Evolutionary conservation across 2,888 invertebrate species (phyloP).

Genomic region (Hirudinaria manillensis): DNA sequence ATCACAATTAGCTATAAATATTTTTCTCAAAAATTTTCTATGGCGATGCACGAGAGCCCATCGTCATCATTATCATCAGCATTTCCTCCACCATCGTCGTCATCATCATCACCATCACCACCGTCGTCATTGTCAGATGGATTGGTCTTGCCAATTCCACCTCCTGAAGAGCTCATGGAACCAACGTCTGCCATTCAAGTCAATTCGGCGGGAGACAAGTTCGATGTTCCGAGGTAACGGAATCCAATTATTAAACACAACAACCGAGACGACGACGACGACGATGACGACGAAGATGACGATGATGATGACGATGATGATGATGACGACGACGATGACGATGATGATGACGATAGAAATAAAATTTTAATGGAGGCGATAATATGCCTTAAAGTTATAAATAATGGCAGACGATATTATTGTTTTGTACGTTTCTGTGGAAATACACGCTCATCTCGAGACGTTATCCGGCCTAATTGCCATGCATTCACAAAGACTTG

Average conservation of each 20-base stretch:
- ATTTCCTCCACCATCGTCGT: not conserved
- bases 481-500: too few species aligned
- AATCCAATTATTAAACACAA: not conserved
- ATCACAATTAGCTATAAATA: too few species aligned
- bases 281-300: not conserved
- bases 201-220: constrained; percentile 6
- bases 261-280: not conserved
- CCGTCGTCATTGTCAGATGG: constrained; percentile 19
- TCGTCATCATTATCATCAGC: not conserved
- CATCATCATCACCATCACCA: constrained; percentile 6
- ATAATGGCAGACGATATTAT: too few species aligned
- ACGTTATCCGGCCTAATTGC: too few species aligned
- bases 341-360: too few species aligned
- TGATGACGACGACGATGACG: too few species aligned
- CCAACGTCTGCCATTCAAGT: not conserved
- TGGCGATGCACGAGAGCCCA: not conserved
- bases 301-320: too few species aligned
- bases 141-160: constrained; percentile 4
- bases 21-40: too few species aligned
- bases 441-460: too few species aligned
- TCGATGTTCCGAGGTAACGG: constrained; percentile 6
- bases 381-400: too few species aligned
- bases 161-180: constrained; percentile 29
- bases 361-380: too few species aligned
- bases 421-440: too few species aligned